A percentile compares a stretch with the other conserved stretches of the same genome.
Evolutionary conservation across 2,888 invertebrate genomes (phyloP).

Genomic region (Drosophila meridiana): DNA sequence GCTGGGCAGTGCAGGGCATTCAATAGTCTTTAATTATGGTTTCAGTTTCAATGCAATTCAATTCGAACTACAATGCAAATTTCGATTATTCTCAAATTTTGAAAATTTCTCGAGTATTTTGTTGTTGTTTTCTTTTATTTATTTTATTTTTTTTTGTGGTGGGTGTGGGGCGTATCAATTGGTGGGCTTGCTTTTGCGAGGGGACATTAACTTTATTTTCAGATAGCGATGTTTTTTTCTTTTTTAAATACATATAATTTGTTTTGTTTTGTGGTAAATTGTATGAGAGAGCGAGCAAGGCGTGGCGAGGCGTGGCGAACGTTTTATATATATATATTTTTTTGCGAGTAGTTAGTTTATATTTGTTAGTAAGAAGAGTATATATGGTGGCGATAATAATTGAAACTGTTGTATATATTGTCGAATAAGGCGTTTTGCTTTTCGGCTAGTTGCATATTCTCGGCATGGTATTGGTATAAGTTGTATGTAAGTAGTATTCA

Average conservation of each 20-base stretch:
- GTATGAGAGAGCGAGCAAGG: conserved; percentile 68
- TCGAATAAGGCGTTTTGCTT: conserved; percentile 44
- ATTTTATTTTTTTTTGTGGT: conserved; percentile 31
- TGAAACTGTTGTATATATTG: conserved; percentile 46
- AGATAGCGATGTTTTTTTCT: conserved; percentile 11
- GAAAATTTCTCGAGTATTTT: conserved; percentile 49
- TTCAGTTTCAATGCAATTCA: conserved; percentile 50
- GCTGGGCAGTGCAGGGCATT: conserved; percentile 24
- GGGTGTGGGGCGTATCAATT: conserved; percentile 58
- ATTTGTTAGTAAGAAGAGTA: conserved; percentile 42
- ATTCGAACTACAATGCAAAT: conserved; percentile 74
- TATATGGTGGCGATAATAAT: conserved; percentile 42
- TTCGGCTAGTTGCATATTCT: conserved; percentile 53
- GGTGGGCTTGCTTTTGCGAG: conserved; percentile 49
- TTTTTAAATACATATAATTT: conserved; percentile 14
- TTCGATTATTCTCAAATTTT: conserved; percentile 53
- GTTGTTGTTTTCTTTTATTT: conserved; percentile 2
- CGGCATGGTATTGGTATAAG: conserved; percentile 35
- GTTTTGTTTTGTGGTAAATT: conserved; percentile 27
- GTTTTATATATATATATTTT: conserved; percentile 12
- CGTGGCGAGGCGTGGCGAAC: conserved; percentile 57
- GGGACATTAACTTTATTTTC: conserved; percentile 45
- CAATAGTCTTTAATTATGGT: conserved; percentile 13
- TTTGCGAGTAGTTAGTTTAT: conserved; percentile 34
- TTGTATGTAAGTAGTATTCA: conserved; percentile 33